Evolutionary conservation across 2,797 vertebrate genomes (phyloP).

Genomic region (Limnodromus scolopaceus): DNA sequence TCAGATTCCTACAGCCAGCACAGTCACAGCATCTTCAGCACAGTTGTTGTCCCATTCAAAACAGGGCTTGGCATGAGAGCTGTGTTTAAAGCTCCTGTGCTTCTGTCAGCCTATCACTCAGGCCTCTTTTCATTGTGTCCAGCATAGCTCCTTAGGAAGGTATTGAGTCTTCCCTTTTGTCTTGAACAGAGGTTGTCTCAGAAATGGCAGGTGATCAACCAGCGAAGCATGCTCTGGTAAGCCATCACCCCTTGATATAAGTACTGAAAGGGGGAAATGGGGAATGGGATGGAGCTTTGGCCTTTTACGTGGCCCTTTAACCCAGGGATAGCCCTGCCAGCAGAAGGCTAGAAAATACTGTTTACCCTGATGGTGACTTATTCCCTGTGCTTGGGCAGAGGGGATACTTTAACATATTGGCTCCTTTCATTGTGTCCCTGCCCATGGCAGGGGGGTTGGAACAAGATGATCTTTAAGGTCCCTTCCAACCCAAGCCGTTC

Average conservation of each 20-base stretch:
- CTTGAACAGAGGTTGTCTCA: constrained; percentile 87
- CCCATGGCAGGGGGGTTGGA: no score
- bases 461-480: no score
- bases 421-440: not conserved
- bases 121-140: not conserved
- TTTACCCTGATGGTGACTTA: not conserved
- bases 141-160: not conserved
- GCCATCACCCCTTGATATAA: not conserved
- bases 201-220: constrained; percentile 94
- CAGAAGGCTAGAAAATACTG: not conserved
- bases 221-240: constrained; percentile 89
- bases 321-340: not conserved
- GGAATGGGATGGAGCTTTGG: not conserved
- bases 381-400: not conserved
- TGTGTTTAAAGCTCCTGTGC: not conserved
- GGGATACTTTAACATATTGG: not conserved
- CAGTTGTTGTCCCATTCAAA: not conserved
- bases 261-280: not conserved
- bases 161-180: constrained; percentile 15
- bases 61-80: not conserved
- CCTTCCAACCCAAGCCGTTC: no score
- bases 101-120: not conserved
- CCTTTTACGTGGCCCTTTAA: not conserved
- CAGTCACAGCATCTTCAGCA: not conserved
- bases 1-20: not conserved